These are phyloP conservation scores for Phrynocephalus vlangalii DNA, from an alignment of 2,797 vertebrate genomes.

Conservation along the genomic window DNA sequence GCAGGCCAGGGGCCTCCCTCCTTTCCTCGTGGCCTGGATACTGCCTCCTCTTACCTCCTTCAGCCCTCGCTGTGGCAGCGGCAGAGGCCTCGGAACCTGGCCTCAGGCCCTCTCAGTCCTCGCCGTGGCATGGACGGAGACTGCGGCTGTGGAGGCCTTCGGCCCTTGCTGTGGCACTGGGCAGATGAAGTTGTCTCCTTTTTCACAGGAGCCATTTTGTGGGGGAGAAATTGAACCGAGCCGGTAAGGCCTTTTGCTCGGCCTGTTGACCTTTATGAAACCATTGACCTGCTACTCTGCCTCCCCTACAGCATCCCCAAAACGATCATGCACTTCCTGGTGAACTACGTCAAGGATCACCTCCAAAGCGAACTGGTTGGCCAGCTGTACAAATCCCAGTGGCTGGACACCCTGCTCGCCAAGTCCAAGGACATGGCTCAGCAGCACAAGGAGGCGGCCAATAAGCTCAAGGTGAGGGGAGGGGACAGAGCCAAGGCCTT, in stretches of 20 bases:
- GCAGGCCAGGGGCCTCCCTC: too few species aligned
- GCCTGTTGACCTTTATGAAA: too few species aligned
- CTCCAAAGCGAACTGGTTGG: constrained; percentile 89
- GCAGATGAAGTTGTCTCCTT: too few species aligned
- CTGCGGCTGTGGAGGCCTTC: too few species aligned
- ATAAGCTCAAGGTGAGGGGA: constrained; percentile 82
- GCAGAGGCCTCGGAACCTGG: too few species aligned
- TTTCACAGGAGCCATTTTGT: background rate
- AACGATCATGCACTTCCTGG: constrained; percentile 89
- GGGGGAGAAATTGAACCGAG: background rate
- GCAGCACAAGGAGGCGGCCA: constrained; percentile 83
- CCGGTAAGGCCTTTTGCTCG: background rate
- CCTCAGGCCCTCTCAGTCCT: too few species aligned
- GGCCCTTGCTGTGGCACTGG: too few species aligned
- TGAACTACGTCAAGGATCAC: constrained; percentile 87
- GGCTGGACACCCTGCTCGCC: constrained; percentile 83
- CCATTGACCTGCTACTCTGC: background rate
- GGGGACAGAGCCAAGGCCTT: background rate
- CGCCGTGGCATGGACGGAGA: too few species aligned
- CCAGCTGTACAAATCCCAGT: constrained; percentile 83
- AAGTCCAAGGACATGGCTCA: constrained; percentile 87
- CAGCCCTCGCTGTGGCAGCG: too few species aligned
- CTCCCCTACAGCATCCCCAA: constrained; percentile 81
- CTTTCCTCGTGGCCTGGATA: too few species aligned
- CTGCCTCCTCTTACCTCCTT: too few species aligned